These are phyloP conservation scores for Crotalus helleri DNA, from an alignment of 2,113 vertebrate genomes.

Conservation along the genomic window DNA sequence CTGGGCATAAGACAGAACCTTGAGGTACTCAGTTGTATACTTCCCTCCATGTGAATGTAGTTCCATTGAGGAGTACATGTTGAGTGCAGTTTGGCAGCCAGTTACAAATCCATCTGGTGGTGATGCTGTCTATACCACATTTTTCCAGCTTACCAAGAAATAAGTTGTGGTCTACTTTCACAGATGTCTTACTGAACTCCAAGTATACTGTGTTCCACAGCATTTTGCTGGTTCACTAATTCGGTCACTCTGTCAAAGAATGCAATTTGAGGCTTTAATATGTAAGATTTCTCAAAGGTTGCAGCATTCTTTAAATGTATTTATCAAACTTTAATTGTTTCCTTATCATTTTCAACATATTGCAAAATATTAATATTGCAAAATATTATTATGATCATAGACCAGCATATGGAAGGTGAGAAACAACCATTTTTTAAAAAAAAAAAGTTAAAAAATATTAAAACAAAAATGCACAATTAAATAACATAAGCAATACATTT, in stretches of 20 bases:
- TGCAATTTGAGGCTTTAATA: background rate
- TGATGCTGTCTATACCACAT: background rate
- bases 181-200: background rate
- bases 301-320: background rate
- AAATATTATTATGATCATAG: background rate
- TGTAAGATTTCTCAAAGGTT: background rate
- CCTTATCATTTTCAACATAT: conserved; percentile 15
- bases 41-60: background rate
- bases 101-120: background rate
- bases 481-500: background rate
- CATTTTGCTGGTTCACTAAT: background rate
- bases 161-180: background rate
- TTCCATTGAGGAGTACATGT: background rate
- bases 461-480: background rate
- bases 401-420: background rate
- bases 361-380: too few relatives aligned
- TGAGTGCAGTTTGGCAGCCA: background rate
- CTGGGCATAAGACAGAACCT: background rate
- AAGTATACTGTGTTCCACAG: too few relatives aligned
- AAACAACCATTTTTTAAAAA: background rate
- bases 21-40: background rate
- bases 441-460: background rate
- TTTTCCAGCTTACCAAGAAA: background rate
- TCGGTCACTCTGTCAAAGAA: background rate
- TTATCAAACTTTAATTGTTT: background rate